Conservation (phyloP, 1,140 invertebrate genomes). For the Arion vulgaris region DNA sequence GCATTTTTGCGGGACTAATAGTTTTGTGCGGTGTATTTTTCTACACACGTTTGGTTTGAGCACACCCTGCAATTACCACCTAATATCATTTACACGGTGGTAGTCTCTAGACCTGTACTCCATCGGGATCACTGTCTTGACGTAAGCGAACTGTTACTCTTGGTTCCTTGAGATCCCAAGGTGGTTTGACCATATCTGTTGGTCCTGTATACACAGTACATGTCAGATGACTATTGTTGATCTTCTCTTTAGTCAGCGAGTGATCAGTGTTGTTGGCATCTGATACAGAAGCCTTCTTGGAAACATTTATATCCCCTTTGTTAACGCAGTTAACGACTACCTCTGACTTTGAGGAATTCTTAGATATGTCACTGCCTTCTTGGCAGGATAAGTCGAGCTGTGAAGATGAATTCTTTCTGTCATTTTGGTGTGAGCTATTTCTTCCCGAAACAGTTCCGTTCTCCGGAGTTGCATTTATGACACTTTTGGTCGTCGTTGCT, state of each 20-base stretch:
- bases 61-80: too few relatives aligned
- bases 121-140: background rate
- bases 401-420: background rate
- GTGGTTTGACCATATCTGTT: background rate
- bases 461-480: background rate
- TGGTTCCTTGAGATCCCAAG: background rate
- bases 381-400: background rate
- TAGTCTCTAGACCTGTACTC: background rate
- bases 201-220: constrained; percentile 1
- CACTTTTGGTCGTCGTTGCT: background rate
- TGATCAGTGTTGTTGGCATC: background rate
- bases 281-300: background rate
- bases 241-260: background rate
- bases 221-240: background rate
- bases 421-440: background rate
- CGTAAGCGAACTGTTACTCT: background rate
- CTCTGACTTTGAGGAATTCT: background rate
- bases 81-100: too few relatives aligned
- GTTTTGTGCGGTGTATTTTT: too few relatives aligned
- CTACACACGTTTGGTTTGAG: too few relatives aligned
- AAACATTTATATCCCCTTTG: background rate
- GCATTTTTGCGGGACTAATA: too few relatives aligned
- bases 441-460: background rate
- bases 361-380: background rate
- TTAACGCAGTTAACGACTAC: background rate